Conservation (phyloP, 2,113 vertebrate genomes). For the Melanocharis versteri region DNA sequence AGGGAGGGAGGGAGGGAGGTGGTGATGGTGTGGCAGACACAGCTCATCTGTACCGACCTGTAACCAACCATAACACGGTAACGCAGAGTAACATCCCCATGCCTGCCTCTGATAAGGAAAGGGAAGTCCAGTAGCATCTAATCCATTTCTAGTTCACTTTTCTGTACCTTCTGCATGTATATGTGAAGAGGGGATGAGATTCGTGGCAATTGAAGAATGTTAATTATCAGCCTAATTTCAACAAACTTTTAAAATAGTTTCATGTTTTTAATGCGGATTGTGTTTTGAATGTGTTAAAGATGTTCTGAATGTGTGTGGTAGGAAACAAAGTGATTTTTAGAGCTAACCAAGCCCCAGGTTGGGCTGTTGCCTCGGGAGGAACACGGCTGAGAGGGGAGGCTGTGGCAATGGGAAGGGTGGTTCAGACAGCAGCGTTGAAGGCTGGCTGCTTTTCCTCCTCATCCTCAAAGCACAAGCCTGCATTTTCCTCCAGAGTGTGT, state of each 20-base stretch:
- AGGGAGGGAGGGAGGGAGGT: too few relatives aligned
- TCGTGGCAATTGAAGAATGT: background rate
- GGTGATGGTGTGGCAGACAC: background rate
- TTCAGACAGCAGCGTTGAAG: background rate
- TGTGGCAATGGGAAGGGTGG: rapidly evolving
- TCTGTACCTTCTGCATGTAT: background rate
- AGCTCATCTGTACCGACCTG: background rate
- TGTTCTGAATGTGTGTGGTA: background rate
- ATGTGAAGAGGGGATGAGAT: background rate
- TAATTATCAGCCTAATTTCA: background rate
- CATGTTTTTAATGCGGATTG: background rate
- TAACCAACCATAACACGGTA: background rate
- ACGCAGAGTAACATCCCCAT: background rate
- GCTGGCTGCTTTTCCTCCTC: background rate
- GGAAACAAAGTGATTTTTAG: background rate
- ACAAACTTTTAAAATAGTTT: background rate
- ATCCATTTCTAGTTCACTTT: background rate
- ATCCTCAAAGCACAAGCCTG: background rate
- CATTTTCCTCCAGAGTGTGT: background rate
- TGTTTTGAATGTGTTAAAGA: background rate
- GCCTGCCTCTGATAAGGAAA: background rate
- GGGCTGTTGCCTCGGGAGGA: background rate
- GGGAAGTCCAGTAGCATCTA: background rate
- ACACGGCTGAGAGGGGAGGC: background rate
- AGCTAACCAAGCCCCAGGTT: background rate